Evolutionary conservation across 2,797 vertebrate species (phyloP).

Genomic region (Takifugu rubripes): DNA sequence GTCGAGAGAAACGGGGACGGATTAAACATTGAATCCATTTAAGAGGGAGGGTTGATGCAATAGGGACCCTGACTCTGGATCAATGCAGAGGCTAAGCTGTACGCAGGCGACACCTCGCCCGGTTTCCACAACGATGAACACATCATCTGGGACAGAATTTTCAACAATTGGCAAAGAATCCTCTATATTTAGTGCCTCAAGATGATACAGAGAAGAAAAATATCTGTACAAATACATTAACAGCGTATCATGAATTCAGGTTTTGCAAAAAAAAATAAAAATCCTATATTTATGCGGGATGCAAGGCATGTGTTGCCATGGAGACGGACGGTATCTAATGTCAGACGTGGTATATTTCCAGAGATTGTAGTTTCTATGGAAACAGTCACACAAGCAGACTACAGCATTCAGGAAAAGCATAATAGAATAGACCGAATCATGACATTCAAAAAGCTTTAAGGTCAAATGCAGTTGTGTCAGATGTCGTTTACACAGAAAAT

Average conservation of each 20-base stretch:
- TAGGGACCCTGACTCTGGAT: too few species aligned
- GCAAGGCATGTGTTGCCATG: conserved; percentile 65
- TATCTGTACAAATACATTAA: too few species aligned
- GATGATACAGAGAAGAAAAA: too few species aligned
- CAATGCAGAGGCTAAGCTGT: too few species aligned
- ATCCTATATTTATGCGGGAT: conserved; percentile 44
- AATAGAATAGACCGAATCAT: conserved; percentile 23
- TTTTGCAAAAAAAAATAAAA: too few species aligned
- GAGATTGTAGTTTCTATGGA: conserved; percentile 72
- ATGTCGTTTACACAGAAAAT: not conserved
- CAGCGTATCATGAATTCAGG: too few species aligned
- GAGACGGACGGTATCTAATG: conserved; percentile 64
- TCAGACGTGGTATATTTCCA: conserved; percentile 64
- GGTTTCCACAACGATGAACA: too few species aligned
- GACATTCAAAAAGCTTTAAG: conserved; percentile 16
- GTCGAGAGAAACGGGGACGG: not conserved
- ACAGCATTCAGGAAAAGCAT: conserved; percentile 38
- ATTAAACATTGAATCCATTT: conserved; percentile 9
- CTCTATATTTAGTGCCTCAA: too few species aligned
- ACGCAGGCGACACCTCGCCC: too few species aligned
- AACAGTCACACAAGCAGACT: conserved; percentile 65
- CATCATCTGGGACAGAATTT: too few species aligned
- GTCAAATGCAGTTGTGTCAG: not conserved
- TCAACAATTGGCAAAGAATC: too few species aligned
- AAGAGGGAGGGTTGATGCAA: not conserved